These are phyloP conservation scores for Neoarius graeffei DNA, from an alignment of 2,113 vertebrate genomes.

Conservation along the genomic window DNA sequence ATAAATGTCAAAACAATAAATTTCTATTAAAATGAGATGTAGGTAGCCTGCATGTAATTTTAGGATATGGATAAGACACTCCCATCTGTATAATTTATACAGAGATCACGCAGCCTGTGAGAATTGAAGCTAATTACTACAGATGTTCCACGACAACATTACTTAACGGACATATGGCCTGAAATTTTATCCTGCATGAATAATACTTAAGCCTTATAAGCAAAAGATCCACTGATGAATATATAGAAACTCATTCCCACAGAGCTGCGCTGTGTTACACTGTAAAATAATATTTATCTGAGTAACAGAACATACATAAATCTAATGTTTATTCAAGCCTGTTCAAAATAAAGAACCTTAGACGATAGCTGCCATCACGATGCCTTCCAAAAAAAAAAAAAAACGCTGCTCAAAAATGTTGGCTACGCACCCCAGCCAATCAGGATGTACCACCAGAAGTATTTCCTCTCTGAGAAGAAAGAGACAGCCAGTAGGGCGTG, in stretches of 20 bases:
- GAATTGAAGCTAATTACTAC: neutral
- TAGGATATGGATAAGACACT: neutral
- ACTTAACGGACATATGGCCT: neutral
- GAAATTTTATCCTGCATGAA: neutral
- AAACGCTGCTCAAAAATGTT: neutral
- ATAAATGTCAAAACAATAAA: neutral
- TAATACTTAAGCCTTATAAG: neutral
- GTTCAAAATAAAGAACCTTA: neutral
- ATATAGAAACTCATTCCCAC: neutral
- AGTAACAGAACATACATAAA: neutral
- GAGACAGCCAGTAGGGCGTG: conserved; percentile 89
- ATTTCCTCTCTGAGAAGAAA: conserved; percentile 96
- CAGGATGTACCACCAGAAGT: conserved; percentile 97
- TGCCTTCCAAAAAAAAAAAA: neutral
- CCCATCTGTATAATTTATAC: neutral
- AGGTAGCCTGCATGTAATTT: neutral
- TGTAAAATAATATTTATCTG: neutral
- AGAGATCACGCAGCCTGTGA: neutral
- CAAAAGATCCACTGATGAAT: neutral
- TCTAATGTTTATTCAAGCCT: conserved; percentile 1
- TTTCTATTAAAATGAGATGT: neutral
- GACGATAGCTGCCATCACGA: neutral
- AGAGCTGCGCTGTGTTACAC: neutral
- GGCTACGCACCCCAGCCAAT: conserved; percentile 90
- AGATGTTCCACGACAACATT: neutral